A percentile compares a stretch with the other conserved stretches of the same genome.
phyloP scores from a whole-genome alignment of 2,888 invertebrate species.

The Phasia obesa region DNA sequence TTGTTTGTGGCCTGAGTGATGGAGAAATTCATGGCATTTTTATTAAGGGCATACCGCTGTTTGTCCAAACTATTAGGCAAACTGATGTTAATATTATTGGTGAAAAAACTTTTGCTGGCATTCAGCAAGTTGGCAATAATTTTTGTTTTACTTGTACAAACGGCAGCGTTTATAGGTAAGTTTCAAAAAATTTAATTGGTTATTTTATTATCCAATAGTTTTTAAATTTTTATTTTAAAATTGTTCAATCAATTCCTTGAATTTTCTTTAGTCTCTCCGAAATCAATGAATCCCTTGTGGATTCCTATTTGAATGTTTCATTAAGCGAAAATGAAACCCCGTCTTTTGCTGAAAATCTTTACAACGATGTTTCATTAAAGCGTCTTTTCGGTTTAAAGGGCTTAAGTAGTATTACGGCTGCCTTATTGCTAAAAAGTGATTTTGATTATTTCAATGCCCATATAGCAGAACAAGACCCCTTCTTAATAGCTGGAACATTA shows the following conservation, averaged over 20 bases:
- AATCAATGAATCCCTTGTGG: constrained; percentile 78
- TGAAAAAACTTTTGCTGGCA: constrained; percentile 76
- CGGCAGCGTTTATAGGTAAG: constrained; percentile 80
- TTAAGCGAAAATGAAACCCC: constrained; percentile 77
- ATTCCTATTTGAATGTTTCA: constrained; percentile 75
- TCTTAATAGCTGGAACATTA: constrained; percentile 74
- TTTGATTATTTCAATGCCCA: constrained; percentile 26
- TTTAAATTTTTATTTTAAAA: too few species aligned
- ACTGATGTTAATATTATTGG: constrained; percentile 76
- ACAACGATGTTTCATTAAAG: constrained; percentile 76
- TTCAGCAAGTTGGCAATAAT: constrained; percentile 75
- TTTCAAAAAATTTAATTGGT: too few species aligned
- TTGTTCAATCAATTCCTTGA: background rate
- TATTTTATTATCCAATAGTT: too few species aligned
- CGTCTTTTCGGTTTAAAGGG: constrained; percentile 73
- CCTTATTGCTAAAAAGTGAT: constrained; percentile 68
- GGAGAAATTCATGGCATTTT: constrained; percentile 81
- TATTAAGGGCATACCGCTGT: constrained; percentile 79
- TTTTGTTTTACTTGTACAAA: constrained; percentile 79
- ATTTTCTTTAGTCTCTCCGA: constrained; percentile 75
- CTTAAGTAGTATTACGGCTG: constrained; percentile 72
- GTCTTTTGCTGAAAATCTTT: constrained; percentile 74
- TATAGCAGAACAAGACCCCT: constrained; percentile 17
- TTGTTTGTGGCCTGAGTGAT: constrained; percentile 80
- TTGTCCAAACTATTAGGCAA: constrained; percentile 77